Base-by-base conservation (phyloP, 2,888 invertebrate species). In the Cryptosula pallasiana region DNA sequence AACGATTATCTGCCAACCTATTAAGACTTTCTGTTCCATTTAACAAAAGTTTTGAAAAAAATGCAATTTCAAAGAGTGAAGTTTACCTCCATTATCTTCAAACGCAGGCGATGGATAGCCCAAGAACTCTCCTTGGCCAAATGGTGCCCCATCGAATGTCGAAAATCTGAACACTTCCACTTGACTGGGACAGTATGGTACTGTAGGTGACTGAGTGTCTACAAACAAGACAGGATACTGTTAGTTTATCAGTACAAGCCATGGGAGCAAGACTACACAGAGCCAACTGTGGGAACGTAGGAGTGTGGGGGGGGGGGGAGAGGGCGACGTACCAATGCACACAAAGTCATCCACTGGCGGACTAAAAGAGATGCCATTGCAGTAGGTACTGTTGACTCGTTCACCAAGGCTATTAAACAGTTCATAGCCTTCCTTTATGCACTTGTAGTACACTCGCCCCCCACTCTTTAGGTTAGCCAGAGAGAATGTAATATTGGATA, bases 41-140 rank as follows among this genome's bases (percentile, higher is more conserved):
- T n/a, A n/a, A n/a, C n/a, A n/a, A n/a, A n/a, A n/a, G n/a, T n/a
- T n/a, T n/a, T n/a, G n/a, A n/a, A n/a, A n/a, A n/a, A n/a, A n/a
- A n/a, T n/a, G n/a, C n/a, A n/a, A n/a, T n/a, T n/a, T n/a, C n/a
- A n/a, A n/a, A n/a, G n/a, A n/a, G n/a, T n/a, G n/a, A n/a, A n/a
- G n/a, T n/a, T n/a, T n/a, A 63, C 63, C 63, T 63, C 25, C 63
- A 63, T 63, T 63, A 32, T 63, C 63, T 13, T 16, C 32, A 32
- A 63, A 63, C 9, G 5, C 25, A 29, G 63, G 63, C 2, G 63
- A 63, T 9, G 32, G 25, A 32, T 63, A 63, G 32, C 63, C 63
- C 63, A 63, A 25, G 63, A 63, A 63, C 27, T 32, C 63, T 32
- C 32, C 63, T 13, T 9, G 9, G 9, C 32, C 63, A 63, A 63